Conservation (phyloP, 2,888 invertebrate genomes). For the Formica aserva region DNA sequence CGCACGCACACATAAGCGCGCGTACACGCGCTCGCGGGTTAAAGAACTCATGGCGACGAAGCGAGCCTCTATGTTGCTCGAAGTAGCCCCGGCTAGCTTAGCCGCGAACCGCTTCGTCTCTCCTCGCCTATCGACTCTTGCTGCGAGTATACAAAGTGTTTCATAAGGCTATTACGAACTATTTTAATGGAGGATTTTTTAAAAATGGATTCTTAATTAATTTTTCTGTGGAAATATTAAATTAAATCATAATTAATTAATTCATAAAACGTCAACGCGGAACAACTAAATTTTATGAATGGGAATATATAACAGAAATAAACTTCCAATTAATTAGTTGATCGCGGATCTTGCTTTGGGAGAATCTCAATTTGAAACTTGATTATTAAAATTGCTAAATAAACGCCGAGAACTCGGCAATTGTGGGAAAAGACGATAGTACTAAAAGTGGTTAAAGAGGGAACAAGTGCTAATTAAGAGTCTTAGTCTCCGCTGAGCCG, state of each 20-base stretch:
- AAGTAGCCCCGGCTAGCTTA: constrained; percentile 27
- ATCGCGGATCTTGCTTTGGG: background rate
- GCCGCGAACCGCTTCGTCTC: constrained; percentile 48
- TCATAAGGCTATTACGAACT: background rate
- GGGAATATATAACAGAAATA: background rate
- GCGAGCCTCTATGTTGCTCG: constrained; percentile 39
- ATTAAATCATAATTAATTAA: constrained; percentile 3
- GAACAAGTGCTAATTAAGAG: constrained; percentile 26
- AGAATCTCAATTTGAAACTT: constrained; percentile 8
- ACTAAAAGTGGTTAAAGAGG: constrained; percentile 16
- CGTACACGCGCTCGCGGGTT: constrained; percentile 56
- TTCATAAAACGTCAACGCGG: background rate
- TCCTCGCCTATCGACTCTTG: constrained; percentile 38
- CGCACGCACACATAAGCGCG: constrained; percentile 42
- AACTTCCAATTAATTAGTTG: background rate
- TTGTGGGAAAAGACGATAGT: background rate
- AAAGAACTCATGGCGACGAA: constrained; percentile 66
- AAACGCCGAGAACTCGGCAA: background rate
- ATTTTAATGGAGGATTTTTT: background rate
- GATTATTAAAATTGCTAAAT: constrained; percentile 1
- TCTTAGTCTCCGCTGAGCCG: background rate
- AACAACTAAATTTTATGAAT: background rate
- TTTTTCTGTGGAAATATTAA: background rate
- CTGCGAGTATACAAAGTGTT: background rate
- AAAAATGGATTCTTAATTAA: constrained; percentile 1